These are phyloP conservation scores for Megalonaias nervosa DNA, from an alignment of 1,140 invertebrate species.

Conservation along the genomic window DNA sequence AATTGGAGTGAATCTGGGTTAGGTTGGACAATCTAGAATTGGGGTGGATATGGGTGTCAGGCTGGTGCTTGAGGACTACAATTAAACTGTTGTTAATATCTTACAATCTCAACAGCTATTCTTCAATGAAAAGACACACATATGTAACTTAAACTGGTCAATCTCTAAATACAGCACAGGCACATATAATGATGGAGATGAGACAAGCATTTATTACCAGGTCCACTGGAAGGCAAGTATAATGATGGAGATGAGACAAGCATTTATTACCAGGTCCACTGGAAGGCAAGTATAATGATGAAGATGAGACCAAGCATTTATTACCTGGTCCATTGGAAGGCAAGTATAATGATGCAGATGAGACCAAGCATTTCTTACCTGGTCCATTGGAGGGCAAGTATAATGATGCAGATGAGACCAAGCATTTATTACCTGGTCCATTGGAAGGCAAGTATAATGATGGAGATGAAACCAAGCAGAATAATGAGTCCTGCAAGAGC, in stretches of 20 bases:
- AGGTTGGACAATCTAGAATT: background rate
- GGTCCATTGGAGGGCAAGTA: conserved; percentile 93
- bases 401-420: conserved; percentile 88
- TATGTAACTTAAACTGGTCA: background rate
- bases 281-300: conserved; percentile 92
- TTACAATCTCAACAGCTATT: background rate
- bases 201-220: no score
- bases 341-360: conserved; percentile 62
- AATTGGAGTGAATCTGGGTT: no score
- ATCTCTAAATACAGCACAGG: background rate
- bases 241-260: no score
- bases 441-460: conserved; percentile 92
- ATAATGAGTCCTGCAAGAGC: conserved; percentile 89
- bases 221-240: no score
- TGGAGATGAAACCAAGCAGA: conserved; percentile 86
- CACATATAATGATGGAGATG: no score
- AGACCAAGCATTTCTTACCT: conserved; percentile 86
- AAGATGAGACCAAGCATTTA: conserved; percentile 83
- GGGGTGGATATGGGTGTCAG: no score
- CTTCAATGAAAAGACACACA: background rate
- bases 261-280: conserved; percentile 86
- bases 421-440: conserved; percentile 91
- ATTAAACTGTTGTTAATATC: background rate
- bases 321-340: no score
- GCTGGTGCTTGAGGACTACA: background rate